Evolutionary conservation across 2,113 vertebrate genomes (phyloP).

Genomic region (Merops nubicus): DNA sequence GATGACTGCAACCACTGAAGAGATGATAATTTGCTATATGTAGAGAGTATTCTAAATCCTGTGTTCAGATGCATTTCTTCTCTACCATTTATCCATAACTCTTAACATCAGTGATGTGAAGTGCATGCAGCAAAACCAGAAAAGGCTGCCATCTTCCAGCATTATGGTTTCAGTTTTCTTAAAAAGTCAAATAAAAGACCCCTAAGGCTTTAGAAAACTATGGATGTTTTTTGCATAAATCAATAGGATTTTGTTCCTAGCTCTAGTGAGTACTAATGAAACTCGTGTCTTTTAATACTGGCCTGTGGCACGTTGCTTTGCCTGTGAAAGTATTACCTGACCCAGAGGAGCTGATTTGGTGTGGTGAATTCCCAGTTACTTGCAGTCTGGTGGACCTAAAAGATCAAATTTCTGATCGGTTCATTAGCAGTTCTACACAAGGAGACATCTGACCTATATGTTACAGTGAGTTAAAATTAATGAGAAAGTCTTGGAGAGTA

Average conservation of each 20-base stretch:
- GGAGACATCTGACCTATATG: background rate
- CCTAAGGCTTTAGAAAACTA: background rate
- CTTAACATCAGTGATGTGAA: background rate
- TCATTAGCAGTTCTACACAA: background rate
- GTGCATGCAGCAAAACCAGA: background rate
- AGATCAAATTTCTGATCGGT: background rate
- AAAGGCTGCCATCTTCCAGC: background rate
- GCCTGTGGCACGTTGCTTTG: background rate
- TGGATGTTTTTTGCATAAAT: background rate
- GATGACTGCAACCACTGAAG: background rate
- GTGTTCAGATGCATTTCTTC: background rate
- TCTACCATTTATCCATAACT: background rate
- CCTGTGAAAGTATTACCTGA: accelerated
- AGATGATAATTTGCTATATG: background rate
- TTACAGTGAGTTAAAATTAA: background rate
- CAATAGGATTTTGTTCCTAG: background rate
- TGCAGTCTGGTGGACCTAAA: background rate
- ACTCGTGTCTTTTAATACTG: background rate
- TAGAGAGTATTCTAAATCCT: background rate
- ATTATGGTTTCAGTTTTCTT: background rate
- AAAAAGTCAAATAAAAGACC: background rate
- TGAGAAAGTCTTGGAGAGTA: background rate
- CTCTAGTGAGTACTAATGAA: background rate
- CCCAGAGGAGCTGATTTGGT: background rate
- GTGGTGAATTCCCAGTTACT: background rate